Conservation (phyloP, 2,797 vertebrate species). For the Delichon dasypus region DNA sequence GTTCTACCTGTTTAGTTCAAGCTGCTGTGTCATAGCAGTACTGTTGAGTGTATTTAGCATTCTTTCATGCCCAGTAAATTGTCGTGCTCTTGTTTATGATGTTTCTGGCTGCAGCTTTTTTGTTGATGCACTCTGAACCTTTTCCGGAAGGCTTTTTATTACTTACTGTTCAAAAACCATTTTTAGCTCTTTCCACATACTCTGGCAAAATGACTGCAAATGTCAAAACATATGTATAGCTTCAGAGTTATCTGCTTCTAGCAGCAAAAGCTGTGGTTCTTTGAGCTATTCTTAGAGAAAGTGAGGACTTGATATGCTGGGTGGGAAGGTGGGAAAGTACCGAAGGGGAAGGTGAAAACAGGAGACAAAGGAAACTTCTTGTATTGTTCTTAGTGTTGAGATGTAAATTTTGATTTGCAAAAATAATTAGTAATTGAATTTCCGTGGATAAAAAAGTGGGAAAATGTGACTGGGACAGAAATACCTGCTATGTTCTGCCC, state of each 20-base stretch:
- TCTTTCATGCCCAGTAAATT: not conserved
- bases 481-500: not conserved
- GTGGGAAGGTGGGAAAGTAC: not conserved
- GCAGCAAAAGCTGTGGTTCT: not conserved
- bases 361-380: not conserved
- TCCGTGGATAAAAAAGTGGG: not conserved
- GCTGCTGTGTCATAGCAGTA: not conserved
- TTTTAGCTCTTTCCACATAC: not conserved
- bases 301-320: not conserved
- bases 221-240: not conserved
- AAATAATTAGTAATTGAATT: not conserved
- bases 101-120: not conserved
- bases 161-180: not conserved
- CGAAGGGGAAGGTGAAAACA: not conserved
- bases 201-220: not conserved
- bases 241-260: not conserved
- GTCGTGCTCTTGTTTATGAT: not conserved
- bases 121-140: not conserved
- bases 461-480: not conserved
- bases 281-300: not conserved
- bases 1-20: not conserved
- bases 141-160: not conserved
- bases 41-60: not conserved
- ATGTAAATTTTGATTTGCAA: not conserved
- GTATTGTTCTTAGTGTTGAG: not conserved